Evolutionary conservation across 2,888 invertebrate genomes (phyloP).

Genomic region (Orthosia cruda): DNA sequence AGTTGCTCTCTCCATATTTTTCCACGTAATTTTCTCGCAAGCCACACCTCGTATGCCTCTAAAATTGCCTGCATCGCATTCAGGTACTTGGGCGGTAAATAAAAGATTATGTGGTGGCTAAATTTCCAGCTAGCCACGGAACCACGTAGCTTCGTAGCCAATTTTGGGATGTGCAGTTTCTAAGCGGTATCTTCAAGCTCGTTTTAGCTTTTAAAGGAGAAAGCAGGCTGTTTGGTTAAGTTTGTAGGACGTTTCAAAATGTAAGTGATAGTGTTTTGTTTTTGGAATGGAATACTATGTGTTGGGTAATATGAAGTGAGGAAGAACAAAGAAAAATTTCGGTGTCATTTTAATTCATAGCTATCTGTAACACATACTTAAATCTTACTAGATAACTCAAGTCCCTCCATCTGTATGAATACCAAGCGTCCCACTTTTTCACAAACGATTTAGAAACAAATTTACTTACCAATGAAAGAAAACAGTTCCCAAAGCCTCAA

Average conservation of each 20-base stretch:
- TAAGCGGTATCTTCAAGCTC: conserved; percentile 26
- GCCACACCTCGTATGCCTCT: conserved; percentile 19
- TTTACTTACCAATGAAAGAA: too few relatives aligned
- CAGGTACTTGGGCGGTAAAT: conserved; percentile 47
- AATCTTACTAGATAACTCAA: too few relatives aligned
- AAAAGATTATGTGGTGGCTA: conserved; percentile 56
- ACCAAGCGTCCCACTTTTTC: too few relatives aligned
- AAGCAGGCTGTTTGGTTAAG: neutral
- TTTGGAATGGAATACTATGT: neutral
- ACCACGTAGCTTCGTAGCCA: conserved; percentile 34
- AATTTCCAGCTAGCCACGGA: conserved; percentile 42
- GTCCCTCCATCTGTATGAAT: too few relatives aligned
- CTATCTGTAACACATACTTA: too few relatives aligned
- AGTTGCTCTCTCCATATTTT: conserved; percentile 30
- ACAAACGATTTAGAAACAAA: too few relatives aligned
- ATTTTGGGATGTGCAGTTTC: conserved; percentile 50
- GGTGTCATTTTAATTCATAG: neutral
- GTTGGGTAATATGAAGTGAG: neutral
- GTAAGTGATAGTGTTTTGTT: neutral
- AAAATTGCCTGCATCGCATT: conserved; percentile 44
- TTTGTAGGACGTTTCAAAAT: neutral
- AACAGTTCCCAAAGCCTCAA: too few relatives aligned
- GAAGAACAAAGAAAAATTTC: neutral
- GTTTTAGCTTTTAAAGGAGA: neutral
- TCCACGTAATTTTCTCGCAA: conserved; percentile 40